A percentile compares a stretch with the other conserved stretches of the same genome.
Conservation (phyloP, 1,140 invertebrate species). For the Physella acuta region DNA sequence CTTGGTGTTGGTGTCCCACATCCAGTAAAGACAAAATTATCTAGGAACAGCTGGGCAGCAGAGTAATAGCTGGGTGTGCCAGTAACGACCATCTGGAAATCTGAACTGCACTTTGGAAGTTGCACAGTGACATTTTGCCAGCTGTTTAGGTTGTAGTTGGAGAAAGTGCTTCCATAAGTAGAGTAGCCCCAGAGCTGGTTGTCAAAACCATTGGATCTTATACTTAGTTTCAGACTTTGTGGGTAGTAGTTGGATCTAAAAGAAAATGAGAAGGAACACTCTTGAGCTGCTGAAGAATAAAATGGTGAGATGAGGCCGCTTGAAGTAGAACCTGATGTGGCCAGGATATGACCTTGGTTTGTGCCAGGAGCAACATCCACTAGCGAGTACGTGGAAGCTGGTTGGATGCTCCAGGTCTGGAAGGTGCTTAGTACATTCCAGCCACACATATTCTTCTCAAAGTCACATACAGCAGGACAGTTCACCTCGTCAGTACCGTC, state of each 20-base stretch:
- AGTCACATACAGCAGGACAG: slow-evolving; percentile 41
- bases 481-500: slow-evolving; percentile 42
- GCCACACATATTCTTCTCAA: slow-evolving; percentile 41
- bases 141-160: slow-evolving; percentile 11
- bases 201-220: slow-evolving; percentile 60
- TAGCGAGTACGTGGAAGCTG: slow-evolving; percentile 38
- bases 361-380: slow-evolving; percentile 43
- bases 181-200: slow-evolving; percentile 27
- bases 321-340: slow-evolving; percentile 28
- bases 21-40: slow-evolving; percentile 76
- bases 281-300: slow-evolving; percentile 40
- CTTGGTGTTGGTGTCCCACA: slow-evolving; percentile 37
- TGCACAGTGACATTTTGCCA: slow-evolving; percentile 39
- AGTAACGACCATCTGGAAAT: slow-evolving; percentile 50
- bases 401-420: slow-evolving; percentile 24
- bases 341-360: slow-evolving; percentile 38
- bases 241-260: slow-evolving; percentile 41
- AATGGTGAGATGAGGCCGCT: slow-evolving; percentile 43
- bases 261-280: slow-evolving; percentile 50
- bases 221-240: slow-evolving; percentile 35
- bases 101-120: slow-evolving; percentile 61
- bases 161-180: not conserved
- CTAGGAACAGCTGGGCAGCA: slow-evolving; percentile 51
- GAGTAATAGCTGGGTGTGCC: slow-evolving; percentile 28
- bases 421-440: slow-evolving; percentile 38